phyloP scores from a whole-genome alignment of 2,797 vertebrate species.

The Sorex maritimensis region DNA sequence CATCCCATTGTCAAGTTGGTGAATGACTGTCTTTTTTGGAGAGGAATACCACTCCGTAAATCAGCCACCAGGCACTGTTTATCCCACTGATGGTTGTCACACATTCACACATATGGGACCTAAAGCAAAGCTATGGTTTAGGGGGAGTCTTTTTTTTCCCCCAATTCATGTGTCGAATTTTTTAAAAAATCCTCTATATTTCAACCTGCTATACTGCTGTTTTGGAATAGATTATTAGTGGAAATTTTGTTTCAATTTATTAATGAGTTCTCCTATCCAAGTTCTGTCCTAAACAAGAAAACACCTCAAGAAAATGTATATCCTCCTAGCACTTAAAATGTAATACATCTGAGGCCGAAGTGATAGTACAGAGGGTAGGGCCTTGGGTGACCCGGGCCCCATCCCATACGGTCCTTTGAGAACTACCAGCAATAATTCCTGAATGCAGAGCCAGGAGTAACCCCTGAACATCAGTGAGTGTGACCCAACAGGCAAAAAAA shows the following conservation, averaged over 20 bases:
- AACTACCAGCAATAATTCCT: no score
- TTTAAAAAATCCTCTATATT: background rate
- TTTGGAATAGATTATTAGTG: conserved; percentile 49
- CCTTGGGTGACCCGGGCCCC: no score
- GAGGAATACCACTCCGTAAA: conserved; percentile 70
- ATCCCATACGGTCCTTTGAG: no score
- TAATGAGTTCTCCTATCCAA: background rate
- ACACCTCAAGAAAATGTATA: conserved; percentile 28
- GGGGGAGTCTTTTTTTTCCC: background rate
- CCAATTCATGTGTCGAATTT: background rate
- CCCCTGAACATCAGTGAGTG: no score
- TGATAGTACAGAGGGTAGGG: no score
- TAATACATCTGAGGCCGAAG: background rate
- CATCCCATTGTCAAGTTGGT: conserved; percentile 50
- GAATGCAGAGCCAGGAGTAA: no score
- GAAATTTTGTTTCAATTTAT: conserved; percentile 17
- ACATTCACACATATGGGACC: conserved; percentile 68
- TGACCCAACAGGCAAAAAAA: no score
- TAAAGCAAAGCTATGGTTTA: conserved; percentile 38
- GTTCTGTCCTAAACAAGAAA: conserved; percentile 35
- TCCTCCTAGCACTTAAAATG: background rate
- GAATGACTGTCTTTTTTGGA: conserved; percentile 58
- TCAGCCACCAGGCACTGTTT: conserved; percentile 72
- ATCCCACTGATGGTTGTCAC: conserved; percentile 59
- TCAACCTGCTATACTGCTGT: background rate